Evolutionary conservation across 2,797 vertebrate species (phyloP).

Genomic region (Toxotes lorentzi): DNA sequence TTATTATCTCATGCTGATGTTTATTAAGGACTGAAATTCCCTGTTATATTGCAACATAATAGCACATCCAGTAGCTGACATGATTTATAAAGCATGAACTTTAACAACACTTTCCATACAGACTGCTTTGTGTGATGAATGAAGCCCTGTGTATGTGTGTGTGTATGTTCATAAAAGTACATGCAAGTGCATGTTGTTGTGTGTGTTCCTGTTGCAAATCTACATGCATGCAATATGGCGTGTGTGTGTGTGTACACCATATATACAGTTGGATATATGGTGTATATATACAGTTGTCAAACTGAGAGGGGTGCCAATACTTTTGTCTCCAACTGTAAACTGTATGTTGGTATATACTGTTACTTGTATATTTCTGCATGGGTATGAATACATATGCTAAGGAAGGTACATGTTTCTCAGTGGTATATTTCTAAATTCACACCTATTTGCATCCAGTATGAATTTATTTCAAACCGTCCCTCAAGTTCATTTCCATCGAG

Average conservation of each 20-base stretch:
- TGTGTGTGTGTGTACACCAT: constrained; percentile 2
- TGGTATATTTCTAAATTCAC: constrained; percentile 3
- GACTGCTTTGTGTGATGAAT: constrained; percentile 55
- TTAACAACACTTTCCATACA: constrained; percentile 29
- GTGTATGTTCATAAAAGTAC: not conserved
- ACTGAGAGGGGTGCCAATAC: too few species aligned
- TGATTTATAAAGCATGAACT: constrained; percentile 26
- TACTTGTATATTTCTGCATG: not conserved
- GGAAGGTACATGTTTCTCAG: not conserved
- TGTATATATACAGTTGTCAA: too few species aligned
- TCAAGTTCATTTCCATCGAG: constrained; percentile 17
- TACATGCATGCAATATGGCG: constrained; percentile 29
- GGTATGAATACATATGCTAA: not conserved
- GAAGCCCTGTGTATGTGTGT: constrained; percentile 48
- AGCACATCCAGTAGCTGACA: constrained; percentile 16
- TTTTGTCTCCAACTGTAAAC: too few species aligned
- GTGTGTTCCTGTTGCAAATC: constrained; percentile 1
- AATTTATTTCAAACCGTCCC: constrained; percentile 4
- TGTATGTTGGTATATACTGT: not conserved
- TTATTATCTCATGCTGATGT: constrained; percentile 15
- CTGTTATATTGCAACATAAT: constrained; percentile 6
- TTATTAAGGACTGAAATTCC: constrained; percentile 22
- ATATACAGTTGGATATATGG: too few species aligned
- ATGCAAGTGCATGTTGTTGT: not conserved
- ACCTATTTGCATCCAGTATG: not conserved